Conservation (phyloP, 1,140 invertebrate species). For the Papilio aristodemus region DNA sequence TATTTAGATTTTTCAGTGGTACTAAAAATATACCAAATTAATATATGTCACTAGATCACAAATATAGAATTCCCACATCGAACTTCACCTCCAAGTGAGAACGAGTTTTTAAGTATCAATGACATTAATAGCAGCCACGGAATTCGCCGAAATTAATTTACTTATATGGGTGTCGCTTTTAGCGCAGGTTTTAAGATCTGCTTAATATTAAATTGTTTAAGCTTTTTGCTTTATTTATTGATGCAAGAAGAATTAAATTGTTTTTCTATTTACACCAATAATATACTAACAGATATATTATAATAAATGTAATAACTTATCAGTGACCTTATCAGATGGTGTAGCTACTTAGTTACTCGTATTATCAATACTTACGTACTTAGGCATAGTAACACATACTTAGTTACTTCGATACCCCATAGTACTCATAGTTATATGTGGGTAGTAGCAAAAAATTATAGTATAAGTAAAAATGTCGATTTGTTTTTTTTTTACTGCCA, state of each 20-base stretch:
- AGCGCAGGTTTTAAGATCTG: background rate
- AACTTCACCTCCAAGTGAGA: background rate
- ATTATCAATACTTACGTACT: no score
- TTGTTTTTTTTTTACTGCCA: background rate
- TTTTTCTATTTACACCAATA: background rate
- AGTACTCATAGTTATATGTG: background rate
- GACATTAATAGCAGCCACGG: constrained; percentile 1
- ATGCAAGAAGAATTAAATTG: background rate
- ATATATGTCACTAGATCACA: background rate
- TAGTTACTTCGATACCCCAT: no score
- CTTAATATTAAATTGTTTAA: background rate
- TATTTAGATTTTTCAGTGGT: background rate
- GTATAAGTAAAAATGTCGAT: background rate
- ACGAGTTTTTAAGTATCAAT: constrained; percentile 7
- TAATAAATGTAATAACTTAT: no score
- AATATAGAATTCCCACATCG: background rate
- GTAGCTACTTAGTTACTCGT: no score
- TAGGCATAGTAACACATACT: no score
- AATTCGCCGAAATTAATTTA: background rate
- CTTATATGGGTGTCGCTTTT: background rate
- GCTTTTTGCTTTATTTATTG: constrained; percentile 1
- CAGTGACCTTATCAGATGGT: background rate
- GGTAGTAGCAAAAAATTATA: background rate
- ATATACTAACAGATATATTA: no score
- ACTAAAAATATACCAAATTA: background rate